phyloP scores from a whole-genome alignment of 2,888 invertebrate species.

The Dorcus hopei region DNA sequence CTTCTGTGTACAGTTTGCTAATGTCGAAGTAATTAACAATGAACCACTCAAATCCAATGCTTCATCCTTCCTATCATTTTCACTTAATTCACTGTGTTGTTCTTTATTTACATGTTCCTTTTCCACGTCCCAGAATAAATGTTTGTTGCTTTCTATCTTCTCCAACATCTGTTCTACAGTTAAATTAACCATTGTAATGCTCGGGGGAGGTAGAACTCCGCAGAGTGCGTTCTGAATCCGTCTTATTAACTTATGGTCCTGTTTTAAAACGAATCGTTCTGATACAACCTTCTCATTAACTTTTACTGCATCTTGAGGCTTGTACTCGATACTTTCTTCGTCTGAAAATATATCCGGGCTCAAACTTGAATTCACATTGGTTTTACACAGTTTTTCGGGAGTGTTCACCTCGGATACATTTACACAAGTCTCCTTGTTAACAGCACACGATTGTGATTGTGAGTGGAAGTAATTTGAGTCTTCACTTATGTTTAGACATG shows the following conservation, averaged over 20 bases:
- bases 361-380: slow-evolving; percentile 28
- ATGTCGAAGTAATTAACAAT: slow-evolving; percentile 40
- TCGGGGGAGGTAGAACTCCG: slow-evolving; percentile 74
- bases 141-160: slow-evolving; percentile 34
- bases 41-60: slow-evolving; percentile 26
- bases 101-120: too few relatives aligned
- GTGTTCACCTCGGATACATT: slow-evolving; percentile 22
- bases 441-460: too few relatives aligned
- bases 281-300: slow-evolving; percentile 13
- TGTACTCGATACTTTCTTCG: slow-evolving; percentile 36
- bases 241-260: slow-evolving; percentile 46
- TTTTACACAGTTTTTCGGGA: slow-evolving; percentile 35
- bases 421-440: too few relatives aligned
- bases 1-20: slow-evolving; percentile 31
- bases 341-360: slow-evolving; percentile 67
- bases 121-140: slow-evolving; percentile 32
- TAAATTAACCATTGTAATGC: slow-evolving; percentile 65
- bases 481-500: too few relatives aligned
- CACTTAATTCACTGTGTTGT: neutral
- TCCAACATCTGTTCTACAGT: slow-evolving; percentile 65
- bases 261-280: slow-evolving; percentile 34
- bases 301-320: slow-evolving; percentile 1
- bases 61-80: slow-evolving; percentile 8
- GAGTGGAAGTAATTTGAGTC: too few relatives aligned
- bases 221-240: slow-evolving; percentile 59